These are phyloP conservation scores for Cheilosia grossa DNA, from an alignment of 2,888 invertebrate genomes.

Conservation along the genomic window DNA sequence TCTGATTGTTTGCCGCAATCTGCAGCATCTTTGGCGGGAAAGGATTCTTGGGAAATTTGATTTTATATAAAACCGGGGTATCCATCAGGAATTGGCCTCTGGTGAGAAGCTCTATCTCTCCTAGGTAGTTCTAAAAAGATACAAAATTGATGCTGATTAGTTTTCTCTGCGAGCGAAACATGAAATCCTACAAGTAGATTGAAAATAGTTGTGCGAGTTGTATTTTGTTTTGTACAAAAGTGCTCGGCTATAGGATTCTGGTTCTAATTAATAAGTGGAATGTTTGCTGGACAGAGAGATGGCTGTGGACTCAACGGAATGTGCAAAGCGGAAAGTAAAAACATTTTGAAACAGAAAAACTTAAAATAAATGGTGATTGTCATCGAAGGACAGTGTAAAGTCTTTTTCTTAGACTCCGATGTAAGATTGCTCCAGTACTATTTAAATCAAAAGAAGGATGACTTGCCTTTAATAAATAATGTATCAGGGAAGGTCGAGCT, in stretches of 20 bases:
- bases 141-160: slow-evolving; percentile 1
- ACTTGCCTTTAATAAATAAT: too few species aligned
- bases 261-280: not conserved
- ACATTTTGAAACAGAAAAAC: too few species aligned
- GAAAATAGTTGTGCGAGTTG: not conserved
- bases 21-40: slow-evolving; percentile 85
- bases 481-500: too few species aligned
- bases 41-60: slow-evolving; percentile 86
- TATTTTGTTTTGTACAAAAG: not conserved
- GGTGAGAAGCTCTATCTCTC: slow-evolving; percentile 85
- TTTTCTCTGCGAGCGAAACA: not conserved
- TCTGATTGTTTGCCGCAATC: slow-evolving; percentile 85
- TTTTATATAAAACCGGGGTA: slow-evolving; percentile 84
- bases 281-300: too few species aligned
- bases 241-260: not conserved
- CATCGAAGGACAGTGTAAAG: too few species aligned
- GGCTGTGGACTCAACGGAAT: too few species aligned
- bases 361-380: too few species aligned
- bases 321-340: too few species aligned
- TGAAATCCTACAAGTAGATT: not conserved
- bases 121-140: slow-evolving; percentile 85
- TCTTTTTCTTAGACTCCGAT: too few species aligned
- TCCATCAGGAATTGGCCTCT: slow-evolving; percentile 81
- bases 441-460: too few species aligned
- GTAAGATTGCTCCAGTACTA: too few species aligned